A percentile compares a stretch with the other conserved stretches of the same genome.
phyloP scores from a whole-genome alignment of 1,140 invertebrate species.

The Drosophila melanica region DNA sequence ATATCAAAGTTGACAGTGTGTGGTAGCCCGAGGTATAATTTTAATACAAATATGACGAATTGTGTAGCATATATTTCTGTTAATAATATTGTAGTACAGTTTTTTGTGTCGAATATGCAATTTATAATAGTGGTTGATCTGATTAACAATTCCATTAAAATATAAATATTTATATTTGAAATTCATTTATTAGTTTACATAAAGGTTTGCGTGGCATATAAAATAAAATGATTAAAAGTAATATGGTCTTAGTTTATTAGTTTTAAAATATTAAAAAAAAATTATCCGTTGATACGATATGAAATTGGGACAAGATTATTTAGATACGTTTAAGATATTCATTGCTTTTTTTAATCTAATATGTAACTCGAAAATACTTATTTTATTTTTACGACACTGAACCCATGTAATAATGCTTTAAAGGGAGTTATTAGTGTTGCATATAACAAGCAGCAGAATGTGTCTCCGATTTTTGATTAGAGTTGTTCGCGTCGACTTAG shows the following conservation, averaged over 20 bases:
- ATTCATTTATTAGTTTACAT: slow-evolving; percentile 35
- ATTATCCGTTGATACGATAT: slow-evolving; percentile 28
- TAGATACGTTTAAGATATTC: slow-evolving; percentile 2
- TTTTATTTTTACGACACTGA: not conserved
- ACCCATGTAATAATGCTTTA: not conserved
- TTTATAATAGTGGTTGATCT: no score
- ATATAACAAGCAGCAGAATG: not conserved
- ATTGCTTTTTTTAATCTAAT: not conserved
- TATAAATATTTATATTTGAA: slow-evolving; percentile 1
- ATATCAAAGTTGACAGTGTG: no score
- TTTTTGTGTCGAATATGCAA: no score
- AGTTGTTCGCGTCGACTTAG: not conserved
- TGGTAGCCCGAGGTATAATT: no score
- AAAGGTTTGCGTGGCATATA: slow-evolving; percentile 20
- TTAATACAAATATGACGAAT: no score
- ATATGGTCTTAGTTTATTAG: slow-evolving; percentile 25
- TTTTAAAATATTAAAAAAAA: slow-evolving; percentile 28
- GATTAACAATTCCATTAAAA: slow-evolving; percentile 1
- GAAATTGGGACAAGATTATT: slow-evolving; percentile 32
- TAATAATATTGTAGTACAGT: no score
- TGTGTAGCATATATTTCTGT: no score
- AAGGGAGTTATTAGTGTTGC: not conserved
- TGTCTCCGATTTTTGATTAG: not conserved
- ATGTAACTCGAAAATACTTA: not conserved
- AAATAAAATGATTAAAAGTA: slow-evolving; percentile 22